These are phyloP conservation scores for Bemisia tabaci DNA, from an alignment of 1,140 invertebrate species.

Conservation along the genomic window DNA sequence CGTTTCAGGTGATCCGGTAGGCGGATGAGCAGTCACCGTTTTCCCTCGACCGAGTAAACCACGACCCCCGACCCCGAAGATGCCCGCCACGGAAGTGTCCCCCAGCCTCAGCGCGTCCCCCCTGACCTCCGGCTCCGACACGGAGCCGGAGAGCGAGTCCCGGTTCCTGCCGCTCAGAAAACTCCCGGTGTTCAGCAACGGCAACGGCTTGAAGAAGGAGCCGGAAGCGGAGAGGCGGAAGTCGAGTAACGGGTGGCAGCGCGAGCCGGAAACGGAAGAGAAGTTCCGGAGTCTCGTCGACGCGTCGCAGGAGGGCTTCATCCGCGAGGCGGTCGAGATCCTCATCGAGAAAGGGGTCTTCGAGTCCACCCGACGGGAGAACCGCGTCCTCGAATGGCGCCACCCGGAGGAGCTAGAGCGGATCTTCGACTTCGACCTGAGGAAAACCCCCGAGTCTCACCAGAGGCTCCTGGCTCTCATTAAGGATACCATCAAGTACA, in stretches of 20 bases:
- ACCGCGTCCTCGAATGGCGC: constrained; percentile 59
- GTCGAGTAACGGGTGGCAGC: no score
- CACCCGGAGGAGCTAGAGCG: constrained; percentile 48
- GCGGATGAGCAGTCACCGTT: no score
- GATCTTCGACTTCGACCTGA: constrained; percentile 48
- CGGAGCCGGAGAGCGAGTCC: neutral
- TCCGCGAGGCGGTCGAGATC: constrained; percentile 50
- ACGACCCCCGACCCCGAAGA: no score
- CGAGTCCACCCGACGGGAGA: constrained; percentile 47
- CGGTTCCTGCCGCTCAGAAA: no score
- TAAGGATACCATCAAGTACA: constrained; percentile 55
- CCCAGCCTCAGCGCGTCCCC: no score
- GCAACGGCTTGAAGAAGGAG: no score
- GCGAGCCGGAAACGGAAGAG: no score
- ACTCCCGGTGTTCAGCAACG: no score
- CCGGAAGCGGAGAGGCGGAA: no score
- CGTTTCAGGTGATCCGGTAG: no score
- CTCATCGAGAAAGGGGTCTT: constrained; percentile 60
- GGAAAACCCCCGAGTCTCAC: constrained; percentile 39
- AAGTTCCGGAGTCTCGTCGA: constrained; percentile 11
- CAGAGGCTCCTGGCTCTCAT: constrained; percentile 49
- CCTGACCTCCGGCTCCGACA: neutral
- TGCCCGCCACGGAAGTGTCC: no score
- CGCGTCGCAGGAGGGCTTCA: constrained; percentile 51
- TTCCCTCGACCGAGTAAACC: no score